Evolutionary conservation across 2,888 invertebrate genomes (phyloP), one percentile per base, ranked within the genome.

Genomic region (Philereme vetulata): DNA sequence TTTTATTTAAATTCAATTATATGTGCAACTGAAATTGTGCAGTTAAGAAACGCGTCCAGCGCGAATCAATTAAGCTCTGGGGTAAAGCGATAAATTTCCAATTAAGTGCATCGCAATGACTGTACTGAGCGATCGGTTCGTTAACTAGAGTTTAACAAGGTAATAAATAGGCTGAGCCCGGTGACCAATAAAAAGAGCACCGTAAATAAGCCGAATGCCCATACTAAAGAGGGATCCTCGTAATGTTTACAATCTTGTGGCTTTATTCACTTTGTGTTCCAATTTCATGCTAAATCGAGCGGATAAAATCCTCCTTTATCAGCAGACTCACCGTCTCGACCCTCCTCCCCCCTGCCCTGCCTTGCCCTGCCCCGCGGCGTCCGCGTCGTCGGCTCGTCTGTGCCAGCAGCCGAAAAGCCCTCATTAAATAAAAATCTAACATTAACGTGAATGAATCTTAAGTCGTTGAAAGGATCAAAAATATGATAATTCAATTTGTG

Each of bases 211-310:
- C 81, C 83, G 82, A 88, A 86, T 84, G 82, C 80, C 80, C 74
- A 83, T 80, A 82, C 85, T 90, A 90, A 92, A 91, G 91, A 90
- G 85, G 87, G 86, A 84, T 87, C 85, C 87, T 89, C 86, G 82
- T 90, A 90, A 91, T 92, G 91, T 90, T 92, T 90, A 92, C 91
- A 90, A 90, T 91, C 90, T 88, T 88, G 91, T 90, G 89, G 90
- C 90, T 91, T 91, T 91, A 92, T 91, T 90, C 92, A 91, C 92
- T 90, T 91, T 92, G 92, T 91, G 86, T 90, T 90, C 89, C 91
- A 92, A 92, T 92, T 92, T 92, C 91, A 91, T 91, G 92, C 90
- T 92, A 92, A 92, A 92, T 91, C 88, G 88, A 88, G 88, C 88
- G 90, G 87, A 88, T 89, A 85, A 90, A 90, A 92, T 88, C 84